These are phyloP conservation scores for Saccostrea cuccullata DNA, from an alignment of 1,140 invertebrate species.

Conservation along the genomic window DNA sequence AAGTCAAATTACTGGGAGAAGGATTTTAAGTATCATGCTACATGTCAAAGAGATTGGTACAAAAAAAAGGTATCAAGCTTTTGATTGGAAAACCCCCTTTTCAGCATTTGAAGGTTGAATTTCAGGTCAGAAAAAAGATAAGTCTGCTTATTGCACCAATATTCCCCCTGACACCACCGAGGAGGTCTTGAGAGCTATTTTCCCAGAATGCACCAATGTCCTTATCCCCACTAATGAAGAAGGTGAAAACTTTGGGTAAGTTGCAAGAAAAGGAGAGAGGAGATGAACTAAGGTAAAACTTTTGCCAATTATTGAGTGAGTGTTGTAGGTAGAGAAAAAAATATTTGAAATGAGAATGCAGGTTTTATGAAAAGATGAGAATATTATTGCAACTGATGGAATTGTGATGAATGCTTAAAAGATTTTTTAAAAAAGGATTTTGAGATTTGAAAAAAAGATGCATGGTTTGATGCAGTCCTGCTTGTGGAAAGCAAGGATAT, in stretches of 20 bases:
- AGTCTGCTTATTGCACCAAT: constrained; percentile 42
- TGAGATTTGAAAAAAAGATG: neutral
- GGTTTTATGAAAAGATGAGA: neutral
- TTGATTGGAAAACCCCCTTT: neutral
- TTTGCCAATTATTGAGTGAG: constrained; percentile 22
- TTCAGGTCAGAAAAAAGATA: constrained; percentile 47
- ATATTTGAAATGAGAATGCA: neutral
- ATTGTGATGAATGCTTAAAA: neutral
- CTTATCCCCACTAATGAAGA: constrained; percentile 38
- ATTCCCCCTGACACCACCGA: constrained; percentile 40
- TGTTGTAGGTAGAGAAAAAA: neutral
- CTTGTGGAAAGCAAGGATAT: constrained; percentile 15
- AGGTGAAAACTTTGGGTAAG: constrained; percentile 43
- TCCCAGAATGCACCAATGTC: constrained; percentile 43
- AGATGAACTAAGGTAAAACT: neutral
- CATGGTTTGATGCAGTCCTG: neutral
- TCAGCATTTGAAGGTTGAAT: constrained; percentile 33
- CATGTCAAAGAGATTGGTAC: neutral
- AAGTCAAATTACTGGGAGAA: neutral
- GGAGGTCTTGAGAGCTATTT: constrained; percentile 41
- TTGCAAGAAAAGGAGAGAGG: constrained; percentile 18
- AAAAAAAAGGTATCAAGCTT: neutral
- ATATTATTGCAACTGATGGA: neutral
- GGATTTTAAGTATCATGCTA: neutral
- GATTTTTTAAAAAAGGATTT: neutral